Evolutionary conservation across 2,797 vertebrate genomes (phyloP).

Genomic region (Allobates femoralis): DNA sequence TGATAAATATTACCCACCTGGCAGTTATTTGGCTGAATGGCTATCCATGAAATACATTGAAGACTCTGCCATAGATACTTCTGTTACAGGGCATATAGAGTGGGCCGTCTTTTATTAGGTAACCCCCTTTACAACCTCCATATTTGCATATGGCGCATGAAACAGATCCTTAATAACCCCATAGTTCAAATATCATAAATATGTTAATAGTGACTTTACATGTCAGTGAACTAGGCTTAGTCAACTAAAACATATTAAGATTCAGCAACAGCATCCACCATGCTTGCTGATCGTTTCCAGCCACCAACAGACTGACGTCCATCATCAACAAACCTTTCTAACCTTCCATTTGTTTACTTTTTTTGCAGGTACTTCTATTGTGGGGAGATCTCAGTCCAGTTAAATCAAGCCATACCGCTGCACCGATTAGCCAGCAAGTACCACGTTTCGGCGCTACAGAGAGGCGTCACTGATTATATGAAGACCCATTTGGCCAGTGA

Average conservation of each 20-base stretch:
- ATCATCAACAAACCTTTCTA: background rate
- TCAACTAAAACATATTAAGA: background rate
- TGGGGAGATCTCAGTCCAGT: constrained; percentile 86
- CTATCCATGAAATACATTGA: too few relatives aligned
- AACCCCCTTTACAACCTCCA: too few relatives aligned
- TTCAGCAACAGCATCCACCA: background rate
- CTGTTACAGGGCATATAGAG: too few relatives aligned
- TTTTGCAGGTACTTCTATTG: constrained; percentile 90
- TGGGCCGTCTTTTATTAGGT: too few relatives aligned
- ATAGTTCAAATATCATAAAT: too few relatives aligned
- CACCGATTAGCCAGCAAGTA: constrained; percentile 94
- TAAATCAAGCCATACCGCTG: constrained; percentile 90
- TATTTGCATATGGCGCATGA: too few relatives aligned
- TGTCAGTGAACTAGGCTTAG: too few relatives aligned
- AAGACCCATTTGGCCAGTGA: constrained; percentile 88
- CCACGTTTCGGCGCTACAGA: constrained; percentile 84
- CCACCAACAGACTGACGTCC: background rate
- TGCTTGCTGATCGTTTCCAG: background rate
- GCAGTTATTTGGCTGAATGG: too few relatives aligned
- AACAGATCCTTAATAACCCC: too few relatives aligned
- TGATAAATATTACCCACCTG: too few relatives aligned
- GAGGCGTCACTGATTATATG: constrained; percentile 92
- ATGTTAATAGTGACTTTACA: too few relatives aligned
- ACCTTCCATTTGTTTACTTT: background rate
- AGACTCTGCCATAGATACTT: too few relatives aligned